Percentiles rank a stretch among this genome's conserved stretches.
Evolutionary conservation across 2,113 vertebrate genomes (phyloP).

Genomic region (Neoarius graeffei): DNA sequence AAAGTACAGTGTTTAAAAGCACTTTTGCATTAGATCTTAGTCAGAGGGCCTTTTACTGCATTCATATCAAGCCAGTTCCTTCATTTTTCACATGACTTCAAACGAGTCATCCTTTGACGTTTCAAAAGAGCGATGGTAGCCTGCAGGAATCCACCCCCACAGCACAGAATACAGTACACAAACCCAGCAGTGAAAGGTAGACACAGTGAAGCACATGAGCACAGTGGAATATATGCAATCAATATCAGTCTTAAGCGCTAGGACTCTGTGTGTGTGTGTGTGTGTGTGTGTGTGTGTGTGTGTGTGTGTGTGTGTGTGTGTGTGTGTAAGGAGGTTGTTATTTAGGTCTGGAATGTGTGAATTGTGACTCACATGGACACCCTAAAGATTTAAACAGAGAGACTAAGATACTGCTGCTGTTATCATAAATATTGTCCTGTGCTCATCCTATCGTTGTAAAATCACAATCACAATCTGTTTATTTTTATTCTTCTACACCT

Average conservation of each 20-base stretch:
- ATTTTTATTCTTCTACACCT: neutral
- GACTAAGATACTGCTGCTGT: neutral
- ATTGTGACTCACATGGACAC: neutral
- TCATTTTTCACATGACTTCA: conserved; percentile 17
- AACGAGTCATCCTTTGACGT: conserved; percentile 39
- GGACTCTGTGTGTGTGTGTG: neutral
- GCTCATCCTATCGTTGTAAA: neutral
- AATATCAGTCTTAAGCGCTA: neutral
- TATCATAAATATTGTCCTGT: neutral
- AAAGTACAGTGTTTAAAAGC: neutral
- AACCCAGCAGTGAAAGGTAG: conserved; percentile 2
- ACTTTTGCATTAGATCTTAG: conserved; percentile 15
- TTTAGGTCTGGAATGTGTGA: neutral
- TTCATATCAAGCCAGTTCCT: neutral
- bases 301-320: neutral
- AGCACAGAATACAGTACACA: conserved; percentile 27
- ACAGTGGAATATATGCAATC: conserved; percentile 20
- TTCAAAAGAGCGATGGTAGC: conserved; percentile 32
- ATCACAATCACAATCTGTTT: neutral
- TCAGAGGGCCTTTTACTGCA: neutral
- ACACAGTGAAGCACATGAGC: neutral
- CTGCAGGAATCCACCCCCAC: conserved; percentile 29
- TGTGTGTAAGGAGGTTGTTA: neutral
- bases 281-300: neutral
- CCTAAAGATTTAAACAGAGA: neutral